Conservation (phyloP, 64 coral and sea anemone genomes). For the Actinia tenebrosa region DNA sequence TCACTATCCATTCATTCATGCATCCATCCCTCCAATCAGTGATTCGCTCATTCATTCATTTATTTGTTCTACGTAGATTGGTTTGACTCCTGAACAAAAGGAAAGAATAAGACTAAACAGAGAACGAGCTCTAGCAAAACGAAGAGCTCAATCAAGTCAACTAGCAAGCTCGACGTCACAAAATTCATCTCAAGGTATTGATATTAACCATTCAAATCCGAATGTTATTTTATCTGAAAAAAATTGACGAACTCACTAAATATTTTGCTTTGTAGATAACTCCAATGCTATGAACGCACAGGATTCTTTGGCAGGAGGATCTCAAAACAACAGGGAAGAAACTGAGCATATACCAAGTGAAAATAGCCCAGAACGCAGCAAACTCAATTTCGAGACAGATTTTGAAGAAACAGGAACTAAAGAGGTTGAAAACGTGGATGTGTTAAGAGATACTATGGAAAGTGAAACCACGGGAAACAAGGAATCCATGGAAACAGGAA, state of each 20-base stretch:
- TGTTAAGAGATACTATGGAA: not conserved
- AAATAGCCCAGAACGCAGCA: not conserved
- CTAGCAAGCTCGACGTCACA: not conserved
- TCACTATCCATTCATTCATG: no score
- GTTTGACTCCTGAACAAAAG: slow-evolving; percentile 50
- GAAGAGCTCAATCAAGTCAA: slow-evolving; percentile 19
- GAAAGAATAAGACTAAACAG: slow-evolving; percentile 41
- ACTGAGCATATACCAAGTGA: not conserved
- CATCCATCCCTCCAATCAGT: no score
- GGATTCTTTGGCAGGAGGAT: not conserved
- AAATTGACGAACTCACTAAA: not conserved
- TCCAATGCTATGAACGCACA: not conserved
- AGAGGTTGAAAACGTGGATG: not conserved
- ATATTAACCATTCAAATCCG: no score
- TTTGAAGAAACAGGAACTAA: not conserved
- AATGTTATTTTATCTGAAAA: no score
- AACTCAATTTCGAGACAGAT: not conserved
- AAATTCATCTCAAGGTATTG: not conserved
- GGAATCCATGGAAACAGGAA: not conserved
- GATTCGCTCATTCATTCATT: not conserved
- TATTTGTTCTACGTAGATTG: not conserved
- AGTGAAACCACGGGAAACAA: not conserved
- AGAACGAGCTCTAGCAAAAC: slow-evolving; percentile 41
- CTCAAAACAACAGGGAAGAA: not conserved
- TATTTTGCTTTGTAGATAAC: not conserved